Conservation (phyloP, 2,888 invertebrate species). For the Lasiommata megera region DNA sequence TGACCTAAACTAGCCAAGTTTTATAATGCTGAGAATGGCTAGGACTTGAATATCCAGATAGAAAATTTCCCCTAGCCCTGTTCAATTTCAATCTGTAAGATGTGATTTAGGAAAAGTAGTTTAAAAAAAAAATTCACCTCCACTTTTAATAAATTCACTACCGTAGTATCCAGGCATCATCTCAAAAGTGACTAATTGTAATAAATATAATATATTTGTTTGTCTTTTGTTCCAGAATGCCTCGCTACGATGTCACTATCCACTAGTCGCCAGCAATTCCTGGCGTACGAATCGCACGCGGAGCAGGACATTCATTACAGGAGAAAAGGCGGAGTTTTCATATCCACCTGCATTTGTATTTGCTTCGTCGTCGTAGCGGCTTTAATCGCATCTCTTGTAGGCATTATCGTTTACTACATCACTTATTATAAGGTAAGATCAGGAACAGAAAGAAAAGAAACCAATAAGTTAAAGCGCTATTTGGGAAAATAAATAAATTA, state of each 20-base stretch:
- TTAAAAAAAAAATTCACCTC: too few species aligned
- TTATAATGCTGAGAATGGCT: too few species aligned
- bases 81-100: too few species aligned
- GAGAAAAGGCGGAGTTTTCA: constrained; percentile 82
- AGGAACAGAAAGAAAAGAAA: neutral
- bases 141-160: too few species aligned
- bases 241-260: constrained; percentile 63
- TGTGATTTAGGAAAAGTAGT: too few species aligned
- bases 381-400: constrained; percentile 58
- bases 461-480: neutral
- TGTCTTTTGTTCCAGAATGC: constrained; percentile 51
- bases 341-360: constrained; percentile 82
- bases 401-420: constrained; percentile 68
- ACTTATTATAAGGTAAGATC: constrained; percentile 63
- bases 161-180: too few species aligned
- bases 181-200: too few species aligned
- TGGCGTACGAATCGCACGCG: constrained; percentile 77
- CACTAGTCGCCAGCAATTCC: constrained; percentile 82
- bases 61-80: too few species aligned
- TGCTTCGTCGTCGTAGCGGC: constrained; percentile 59
- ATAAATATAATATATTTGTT: too few species aligned
- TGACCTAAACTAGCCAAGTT: too few species aligned
- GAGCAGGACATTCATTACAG: constrained; percentile 80
- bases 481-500: too few species aligned
- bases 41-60: too few species aligned